A percentile compares a stretch with the other conserved stretches of the same genome.
phyloP scores from a whole-genome alignment of 2,888 invertebrate species.

The Agrypnus murinus region DNA sequence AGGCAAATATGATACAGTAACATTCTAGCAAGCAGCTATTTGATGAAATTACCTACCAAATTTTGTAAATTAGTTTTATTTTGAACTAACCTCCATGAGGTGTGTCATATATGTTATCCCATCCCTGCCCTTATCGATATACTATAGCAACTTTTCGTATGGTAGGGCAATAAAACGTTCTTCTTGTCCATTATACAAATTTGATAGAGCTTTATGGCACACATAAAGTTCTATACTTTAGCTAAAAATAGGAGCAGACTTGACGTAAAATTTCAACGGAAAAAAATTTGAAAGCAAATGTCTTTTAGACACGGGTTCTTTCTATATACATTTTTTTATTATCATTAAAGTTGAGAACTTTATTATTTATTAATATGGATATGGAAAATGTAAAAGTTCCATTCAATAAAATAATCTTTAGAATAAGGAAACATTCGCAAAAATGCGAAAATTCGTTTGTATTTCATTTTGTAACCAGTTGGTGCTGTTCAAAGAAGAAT shows the following conservation, averaged over 20 bases:
- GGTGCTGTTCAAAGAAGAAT: constrained; percentile 35
- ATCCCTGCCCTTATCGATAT: neutral
- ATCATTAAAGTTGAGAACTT: neutral
- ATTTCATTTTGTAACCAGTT: constrained; percentile 36
- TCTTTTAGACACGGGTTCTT: neutral
- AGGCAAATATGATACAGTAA: too few species aligned
- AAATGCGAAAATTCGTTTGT: constrained; percentile 22
- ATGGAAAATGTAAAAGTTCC: neutral
- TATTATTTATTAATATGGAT: constrained; percentile 10
- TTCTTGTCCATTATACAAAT: constrained; percentile 42
- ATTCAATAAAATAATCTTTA: too few species aligned
- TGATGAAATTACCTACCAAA: too few species aligned
- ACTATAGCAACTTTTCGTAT: constrained; percentile 15
- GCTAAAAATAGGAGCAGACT: constrained; percentile 26
- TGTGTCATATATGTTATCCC: too few species aligned
- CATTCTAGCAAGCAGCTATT: too few species aligned
- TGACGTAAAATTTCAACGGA: constrained; percentile 19
- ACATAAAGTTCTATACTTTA: constrained; percentile 28
- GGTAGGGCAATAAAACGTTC: constrained; percentile 33
- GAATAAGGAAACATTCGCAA: too few species aligned
- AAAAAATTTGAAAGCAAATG: constrained; percentile 11
- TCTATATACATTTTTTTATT: neutral
- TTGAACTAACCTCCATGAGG: too few species aligned
- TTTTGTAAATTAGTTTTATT: too few species aligned
- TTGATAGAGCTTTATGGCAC: constrained; percentile 33